phyloP scores from a whole-genome alignment of 2,888 invertebrate species.

The Pasiphila rectangulata region DNA sequence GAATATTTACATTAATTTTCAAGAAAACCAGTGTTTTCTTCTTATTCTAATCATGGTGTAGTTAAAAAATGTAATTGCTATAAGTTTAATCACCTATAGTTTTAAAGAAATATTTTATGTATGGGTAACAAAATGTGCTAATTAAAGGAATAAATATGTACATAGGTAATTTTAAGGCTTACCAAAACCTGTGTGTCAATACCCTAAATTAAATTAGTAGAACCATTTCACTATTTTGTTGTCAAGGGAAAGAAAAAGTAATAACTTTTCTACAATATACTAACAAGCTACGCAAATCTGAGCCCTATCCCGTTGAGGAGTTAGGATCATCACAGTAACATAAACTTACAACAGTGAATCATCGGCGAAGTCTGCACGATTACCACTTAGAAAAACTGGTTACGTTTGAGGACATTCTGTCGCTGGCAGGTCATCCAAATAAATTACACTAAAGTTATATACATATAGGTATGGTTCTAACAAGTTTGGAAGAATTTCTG shows the following conservation, averaged over 20 bases:
- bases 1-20: no score
- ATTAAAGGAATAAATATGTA: no score
- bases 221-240: no score
- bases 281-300: not conserved
- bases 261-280: constrained; percentile 1
- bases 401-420: constrained; percentile 36
- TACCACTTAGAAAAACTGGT: constrained; percentile 40
- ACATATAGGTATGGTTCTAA: constrained; percentile 6
- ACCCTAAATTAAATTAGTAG: not conserved
- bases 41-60: no score
- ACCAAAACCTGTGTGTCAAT: no score
- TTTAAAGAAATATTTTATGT: no score
- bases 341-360: constrained; percentile 43
- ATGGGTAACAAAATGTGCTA: no score
- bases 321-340: not conserved
- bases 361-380: constrained; percentile 47
- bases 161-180: no score
- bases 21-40: no score
- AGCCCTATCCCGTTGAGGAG: not conserved
- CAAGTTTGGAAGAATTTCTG: constrained; percentile 16
- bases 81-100: no score
- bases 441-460: constrained; percentile 25
- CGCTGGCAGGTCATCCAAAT: constrained; percentile 44
- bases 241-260: not conserved
- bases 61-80: no score